Percentiles rank a stretch among this genome's conserved stretches.
Conservation (phyloP, 1,140 invertebrate species). For the Pseudomyrmex concolor region DNA sequence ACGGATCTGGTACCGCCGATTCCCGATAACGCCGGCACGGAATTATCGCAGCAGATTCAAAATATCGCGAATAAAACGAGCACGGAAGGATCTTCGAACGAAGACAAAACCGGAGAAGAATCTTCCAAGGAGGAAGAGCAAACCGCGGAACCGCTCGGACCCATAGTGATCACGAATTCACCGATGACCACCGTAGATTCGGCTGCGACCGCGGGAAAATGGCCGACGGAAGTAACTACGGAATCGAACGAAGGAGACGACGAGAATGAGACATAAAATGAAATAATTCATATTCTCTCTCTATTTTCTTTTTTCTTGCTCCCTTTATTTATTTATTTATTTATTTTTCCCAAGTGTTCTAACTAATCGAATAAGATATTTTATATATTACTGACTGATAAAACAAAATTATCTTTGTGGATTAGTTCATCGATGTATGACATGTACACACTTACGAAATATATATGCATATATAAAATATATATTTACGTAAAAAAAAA, state of each 20-base stretch:
- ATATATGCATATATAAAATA: not conserved
- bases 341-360: conserved; percentile 52
- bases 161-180: conserved; percentile 79
- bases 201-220: conserved; percentile 82
- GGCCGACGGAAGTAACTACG: conserved; percentile 81
- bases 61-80: conserved; percentile 60
- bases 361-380: not conserved
- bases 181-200: conserved; percentile 72
- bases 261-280: conserved; percentile 82
- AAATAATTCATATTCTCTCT: not conserved
- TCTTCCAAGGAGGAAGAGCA: conserved; percentile 64
- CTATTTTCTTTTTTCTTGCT: conserved; percentile 9
- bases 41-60: conserved; percentile 62
- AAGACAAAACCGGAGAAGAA: conserved; percentile 52
- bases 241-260: conserved; percentile 77
- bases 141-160: conserved; percentile 76
- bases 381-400: not conserved
- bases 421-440: not conserved
- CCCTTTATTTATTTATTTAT: conserved; percentile 69
- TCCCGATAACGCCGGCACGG: conserved; percentile 56
- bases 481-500: conserved; percentile 16
- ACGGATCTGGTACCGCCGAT: conserved; percentile 81
- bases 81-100: conserved; percentile 62
- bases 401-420: not conserved
- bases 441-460: not conserved